Evolutionary conservation across 2,113 vertebrate genomes (phyloP).

Genomic region (Chauna torquata): DNA sequence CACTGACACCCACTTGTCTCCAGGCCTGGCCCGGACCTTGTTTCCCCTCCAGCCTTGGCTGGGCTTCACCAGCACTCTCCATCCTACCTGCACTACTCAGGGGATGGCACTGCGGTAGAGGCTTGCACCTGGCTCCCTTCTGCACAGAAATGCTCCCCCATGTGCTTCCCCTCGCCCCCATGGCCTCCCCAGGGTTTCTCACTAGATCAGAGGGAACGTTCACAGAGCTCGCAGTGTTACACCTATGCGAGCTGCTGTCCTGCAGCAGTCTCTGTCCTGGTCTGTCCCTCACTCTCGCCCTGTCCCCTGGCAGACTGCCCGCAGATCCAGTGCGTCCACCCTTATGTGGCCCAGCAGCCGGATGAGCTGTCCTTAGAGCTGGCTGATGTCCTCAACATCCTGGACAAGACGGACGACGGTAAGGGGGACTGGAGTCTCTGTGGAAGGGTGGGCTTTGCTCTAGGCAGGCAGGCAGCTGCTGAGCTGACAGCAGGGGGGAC

Average conservation of each 20-base stretch:
- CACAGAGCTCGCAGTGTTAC: rapidly evolving
- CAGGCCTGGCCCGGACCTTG: not conserved
- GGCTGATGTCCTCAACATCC: conserved; percentile 91
- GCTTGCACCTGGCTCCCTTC: rapidly evolving
- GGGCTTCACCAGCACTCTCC: not conserved
- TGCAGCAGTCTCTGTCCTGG: rapidly evolving
- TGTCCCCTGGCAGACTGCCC: conserved; percentile 82
- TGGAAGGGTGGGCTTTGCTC: not conserved
- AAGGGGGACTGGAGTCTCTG: not conserved
- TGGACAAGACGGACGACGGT: conserved; percentile 94
- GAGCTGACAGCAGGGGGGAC: not conserved
- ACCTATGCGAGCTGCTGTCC: not conserved
- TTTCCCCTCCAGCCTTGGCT: not conserved
- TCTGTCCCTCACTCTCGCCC: not conserved
- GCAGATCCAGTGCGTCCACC: conserved; percentile 96
- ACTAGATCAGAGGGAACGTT: not conserved
- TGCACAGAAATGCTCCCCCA: too few species aligned
- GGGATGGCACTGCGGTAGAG: not conserved
- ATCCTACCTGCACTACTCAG: not conserved
- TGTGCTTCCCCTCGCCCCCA: not conserved
- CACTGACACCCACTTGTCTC: not conserved
- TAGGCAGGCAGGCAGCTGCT: not conserved
- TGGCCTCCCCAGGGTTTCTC: not conserved
- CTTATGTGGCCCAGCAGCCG: conserved; percentile 90
- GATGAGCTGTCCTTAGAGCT: conserved; percentile 95